phyloP scores from a whole-genome alignment of 1,140 invertebrate genomes.

The Drosophila navojoa region DNA sequence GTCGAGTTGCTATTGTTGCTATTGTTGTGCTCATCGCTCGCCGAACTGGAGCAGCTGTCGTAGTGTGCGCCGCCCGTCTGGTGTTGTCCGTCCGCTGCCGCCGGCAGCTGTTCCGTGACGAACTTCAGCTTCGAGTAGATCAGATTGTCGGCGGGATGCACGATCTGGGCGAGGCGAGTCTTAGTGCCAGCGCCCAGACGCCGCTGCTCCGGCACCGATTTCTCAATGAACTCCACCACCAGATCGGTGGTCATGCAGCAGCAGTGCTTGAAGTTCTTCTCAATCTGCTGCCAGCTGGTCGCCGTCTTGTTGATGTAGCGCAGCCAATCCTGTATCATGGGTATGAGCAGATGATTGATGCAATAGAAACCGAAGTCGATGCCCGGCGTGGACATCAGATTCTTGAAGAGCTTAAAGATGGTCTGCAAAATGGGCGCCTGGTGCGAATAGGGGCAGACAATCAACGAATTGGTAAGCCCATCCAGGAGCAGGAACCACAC shows the following conservation, averaged over 20 bases:
- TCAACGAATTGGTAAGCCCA: conserved; percentile 92
- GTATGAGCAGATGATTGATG: conserved; percentile 94
- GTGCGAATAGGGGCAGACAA: conserved; percentile 91
- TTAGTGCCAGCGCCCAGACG: conserved; percentile 55
- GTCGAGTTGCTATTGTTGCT: not conserved
- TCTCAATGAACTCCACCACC: conserved; percentile 91
- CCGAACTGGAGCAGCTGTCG: conserved; percentile 66
- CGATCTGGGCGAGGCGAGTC: conserved; percentile 75
- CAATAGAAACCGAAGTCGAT: conserved; percentile 94
- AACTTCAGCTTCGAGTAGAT: conserved; percentile 81
- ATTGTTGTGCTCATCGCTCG: conserved; percentile 55
- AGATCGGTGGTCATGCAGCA: conserved; percentile 95
- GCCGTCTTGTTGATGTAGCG: conserved; percentile 89
- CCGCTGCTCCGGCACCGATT: conserved; percentile 72
- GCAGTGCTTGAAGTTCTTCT: conserved; percentile 96
- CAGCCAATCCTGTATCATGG: conserved; percentile 95
- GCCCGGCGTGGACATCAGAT: conserved; percentile 90
- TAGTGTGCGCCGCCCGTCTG: conserved; percentile 24
- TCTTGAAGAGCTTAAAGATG: conserved; percentile 92
- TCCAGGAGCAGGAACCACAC: conserved; percentile 97
- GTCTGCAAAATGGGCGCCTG: conserved; percentile 94
- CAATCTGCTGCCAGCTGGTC: conserved; percentile 89
- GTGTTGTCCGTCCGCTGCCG: conserved; percentile 36
- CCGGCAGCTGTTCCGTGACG: conserved; percentile 65
- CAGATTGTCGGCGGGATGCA: conserved; percentile 76